phyloP scores from a whole-genome alignment of 1,140 invertebrate species.

The Drosophila suzukii region DNA sequence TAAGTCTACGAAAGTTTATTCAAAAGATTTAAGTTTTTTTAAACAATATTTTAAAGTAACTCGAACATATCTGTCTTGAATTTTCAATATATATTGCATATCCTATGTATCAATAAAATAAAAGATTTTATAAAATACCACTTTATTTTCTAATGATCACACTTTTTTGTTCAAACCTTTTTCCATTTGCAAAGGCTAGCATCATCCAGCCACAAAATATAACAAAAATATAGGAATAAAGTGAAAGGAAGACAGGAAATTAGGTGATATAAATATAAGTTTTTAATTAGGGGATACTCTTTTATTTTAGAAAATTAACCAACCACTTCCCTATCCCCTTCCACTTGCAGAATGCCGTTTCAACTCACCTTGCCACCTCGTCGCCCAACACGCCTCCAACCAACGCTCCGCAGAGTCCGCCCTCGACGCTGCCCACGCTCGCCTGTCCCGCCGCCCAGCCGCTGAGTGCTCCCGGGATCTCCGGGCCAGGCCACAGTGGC shows the following conservation, averaged over 20 bases:
- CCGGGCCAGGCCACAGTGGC: slow-evolving; percentile 51
- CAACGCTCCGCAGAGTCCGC: slow-evolving; percentile 73
- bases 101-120: neutral
- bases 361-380: slow-evolving; percentile 83
- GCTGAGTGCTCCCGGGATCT: slow-evolving; percentile 46
- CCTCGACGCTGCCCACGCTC: slow-evolving; percentile 52
- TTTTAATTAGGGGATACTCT: neutral
- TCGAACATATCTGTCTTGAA: neutral
- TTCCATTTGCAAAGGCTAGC: neutral
- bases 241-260: neutral
- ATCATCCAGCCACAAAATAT: neutral
- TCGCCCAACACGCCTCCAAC: slow-evolving; percentile 79
- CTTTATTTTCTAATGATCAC: neutral
- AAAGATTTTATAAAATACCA: neutral
- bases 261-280: neutral
- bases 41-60: too few species aligned
- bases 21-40: too few species aligned
- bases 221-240: neutral
- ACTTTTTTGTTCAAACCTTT: neutral
- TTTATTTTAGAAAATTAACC: neutral
- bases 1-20: too few species aligned
- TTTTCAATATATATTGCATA: neutral
- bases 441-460: slow-evolving; percentile 50
- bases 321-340: neutral
- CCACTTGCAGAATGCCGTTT: slow-evolving; percentile 81